These are phyloP conservation scores for Zaprionus capensis DNA, from an alignment of 1,140 invertebrate genomes.

Conservation along the genomic window DNA sequence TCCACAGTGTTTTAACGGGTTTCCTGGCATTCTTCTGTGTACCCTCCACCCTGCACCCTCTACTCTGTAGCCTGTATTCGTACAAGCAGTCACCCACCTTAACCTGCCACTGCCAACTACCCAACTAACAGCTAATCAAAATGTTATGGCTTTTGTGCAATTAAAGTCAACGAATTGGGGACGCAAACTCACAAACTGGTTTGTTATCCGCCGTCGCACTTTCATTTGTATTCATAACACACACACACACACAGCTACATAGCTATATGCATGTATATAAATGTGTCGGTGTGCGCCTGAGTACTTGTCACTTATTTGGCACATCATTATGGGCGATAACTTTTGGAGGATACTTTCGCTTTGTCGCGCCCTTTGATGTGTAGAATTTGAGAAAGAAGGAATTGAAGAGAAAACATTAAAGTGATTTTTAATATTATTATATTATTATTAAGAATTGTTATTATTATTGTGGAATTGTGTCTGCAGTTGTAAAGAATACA, in stretches of 20 bases:
- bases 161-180: conserved; percentile 52
- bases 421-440: not conserved
- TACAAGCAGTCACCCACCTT: not conserved
- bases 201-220: conserved; percentile 6
- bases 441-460: too few relatives aligned
- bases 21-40: not conserved
- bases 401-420: not conserved
- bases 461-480: too few relatives aligned
- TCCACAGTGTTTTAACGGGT: not conserved
- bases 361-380: not conserved
- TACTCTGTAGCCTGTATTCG: too few relatives aligned
- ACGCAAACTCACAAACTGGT: conserved; percentile 12
- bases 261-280: conserved; percentile 21
- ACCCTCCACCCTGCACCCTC: too few relatives aligned
- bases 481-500: too few relatives aligned
- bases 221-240: conserved; percentile 67
- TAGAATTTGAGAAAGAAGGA: not conserved
- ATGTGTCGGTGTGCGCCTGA: not conserved
- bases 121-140: conserved; percentile 54
- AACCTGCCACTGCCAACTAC: not conserved
- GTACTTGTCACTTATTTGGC: conserved; percentile 43
- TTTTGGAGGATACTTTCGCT: not conserved
- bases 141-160: conserved; percentile 56
- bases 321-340: conserved; percentile 31
- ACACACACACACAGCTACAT: conserved; percentile 22